These are phyloP conservation scores for Podabrus alpinus DNA, from an alignment of 2,888 invertebrate genomes.

Conservation along the genomic window DNA sequence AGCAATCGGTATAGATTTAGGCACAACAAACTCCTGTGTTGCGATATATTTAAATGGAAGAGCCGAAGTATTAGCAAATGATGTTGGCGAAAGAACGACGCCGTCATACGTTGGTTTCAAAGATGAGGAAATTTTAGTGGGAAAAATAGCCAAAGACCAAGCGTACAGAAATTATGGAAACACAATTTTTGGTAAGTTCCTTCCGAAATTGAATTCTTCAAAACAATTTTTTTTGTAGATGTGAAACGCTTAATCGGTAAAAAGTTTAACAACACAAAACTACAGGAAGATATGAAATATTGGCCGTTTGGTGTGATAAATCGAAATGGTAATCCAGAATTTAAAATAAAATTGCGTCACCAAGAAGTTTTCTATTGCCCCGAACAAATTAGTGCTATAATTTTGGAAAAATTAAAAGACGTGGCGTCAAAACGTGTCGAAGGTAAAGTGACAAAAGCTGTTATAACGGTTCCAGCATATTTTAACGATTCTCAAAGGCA, in stretches of 20 bases:
- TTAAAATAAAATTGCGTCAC: conserved; percentile 80
- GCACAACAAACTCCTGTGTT: conserved; percentile 86
- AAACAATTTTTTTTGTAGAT: conserved; percentile 65
- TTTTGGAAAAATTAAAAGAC: conserved; percentile 96
- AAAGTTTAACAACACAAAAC: conserved; percentile 87
- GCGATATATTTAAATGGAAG: conserved; percentile 96
- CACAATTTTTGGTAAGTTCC: conserved; percentile 84
- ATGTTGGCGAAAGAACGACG: conserved; percentile 97
- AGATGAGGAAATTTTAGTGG: conserved; percentile 94
- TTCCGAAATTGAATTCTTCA: background rate
- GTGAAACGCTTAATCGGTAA: conserved; percentile 97
- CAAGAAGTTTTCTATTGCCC: conserved; percentile 92
- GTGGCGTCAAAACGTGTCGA: conserved; percentile 97
- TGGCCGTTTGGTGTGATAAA: conserved; percentile 92
- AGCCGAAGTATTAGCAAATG: conserved; percentile 97
- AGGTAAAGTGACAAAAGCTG: conserved; percentile 62
- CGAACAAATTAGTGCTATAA: conserved; percentile 99
- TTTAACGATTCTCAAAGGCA: conserved; percentile 39
- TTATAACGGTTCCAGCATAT: conserved; percentile 43
- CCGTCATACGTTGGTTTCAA: conserved; percentile 98
- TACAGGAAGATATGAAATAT: conserved; percentile 93
- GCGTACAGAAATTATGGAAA: conserved; percentile 98
- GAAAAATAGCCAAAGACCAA: conserved; percentile 99
- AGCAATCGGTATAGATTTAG: conserved; percentile 97
- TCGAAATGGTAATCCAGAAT: conserved; percentile 84